Base-by-base conservation (phyloP, 2,888 invertebrate species). In the Scelioninae gen. 2 region DNA sequence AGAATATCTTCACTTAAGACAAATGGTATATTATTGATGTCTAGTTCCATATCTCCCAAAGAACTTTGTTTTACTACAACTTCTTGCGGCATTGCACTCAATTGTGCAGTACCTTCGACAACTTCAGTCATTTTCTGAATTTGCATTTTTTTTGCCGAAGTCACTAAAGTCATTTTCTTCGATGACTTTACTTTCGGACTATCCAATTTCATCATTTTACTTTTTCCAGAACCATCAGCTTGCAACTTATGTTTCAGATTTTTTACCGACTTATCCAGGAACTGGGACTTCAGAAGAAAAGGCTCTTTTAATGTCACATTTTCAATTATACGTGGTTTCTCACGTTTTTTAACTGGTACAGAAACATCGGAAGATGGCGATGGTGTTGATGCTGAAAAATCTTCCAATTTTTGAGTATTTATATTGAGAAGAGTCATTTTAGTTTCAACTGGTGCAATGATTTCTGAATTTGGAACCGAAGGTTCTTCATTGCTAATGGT, bases 21-120 rank as follows among this genome's bases (percentile, higher is more conserved):
- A 73, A 93, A 91, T 0, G 93, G 93, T 92, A 93, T 92, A 1
- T 92, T 92, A 83, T 92, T 91, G 31, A 93, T 93, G 82, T 93
- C 93, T 76, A 93, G 90, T 33, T 86, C 86, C 81, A 86, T 84
- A 10, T 84, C 85, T 10, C 81, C 82, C 7, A 85, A 33, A 53
- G 83, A 81, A 55, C 81, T 81, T 55, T 84, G 84, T 60, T 83
- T 83, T 53, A 83, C 81, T 13, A 55, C 48, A 5, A 46, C 13
- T 7, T 15, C 18, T 41, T 73, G 75, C 4, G 10, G 75, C 4
- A 2, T 4, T 2, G 41, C 1, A 18, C 41, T 41, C 1, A 75
- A 58, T 39, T 70, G 41, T 15, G 77, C 43, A 1, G 79, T 13
- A n/a, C 37, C 45, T 5, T 25, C 28, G 2, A n/a, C 9, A 15